Evolutionary conservation across 2,797 vertebrate species (phyloP).

Genomic region (Anguilla obscura): DNA sequence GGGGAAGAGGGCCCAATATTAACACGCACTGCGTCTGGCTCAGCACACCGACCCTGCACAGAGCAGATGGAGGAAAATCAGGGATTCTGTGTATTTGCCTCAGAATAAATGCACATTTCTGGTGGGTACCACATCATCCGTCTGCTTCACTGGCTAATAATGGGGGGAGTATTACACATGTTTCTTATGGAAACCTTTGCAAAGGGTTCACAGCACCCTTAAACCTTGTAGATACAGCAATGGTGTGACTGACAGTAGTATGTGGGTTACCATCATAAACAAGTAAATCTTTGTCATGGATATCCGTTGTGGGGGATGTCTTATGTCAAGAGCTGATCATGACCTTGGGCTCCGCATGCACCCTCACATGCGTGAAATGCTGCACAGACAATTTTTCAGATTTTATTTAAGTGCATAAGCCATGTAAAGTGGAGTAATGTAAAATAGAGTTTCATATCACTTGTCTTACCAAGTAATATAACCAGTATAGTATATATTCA

Average conservation of each 20-base stretch:
- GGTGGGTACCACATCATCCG: background rate
- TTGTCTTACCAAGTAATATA: too few relatives aligned
- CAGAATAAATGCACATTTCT: conserved; percentile 29
- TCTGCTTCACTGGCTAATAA: conserved; percentile 16
- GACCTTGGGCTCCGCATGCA: too few relatives aligned
- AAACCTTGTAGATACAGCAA: background rate
- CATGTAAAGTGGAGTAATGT: conserved; percentile 4
- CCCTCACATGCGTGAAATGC: too few relatives aligned
- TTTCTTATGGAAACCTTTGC: conserved; percentile 1
- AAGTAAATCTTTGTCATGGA: background rate
- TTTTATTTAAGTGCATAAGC: background rate
- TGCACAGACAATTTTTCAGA: background rate
- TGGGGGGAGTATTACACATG: background rate
- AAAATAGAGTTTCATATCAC: too few relatives aligned
- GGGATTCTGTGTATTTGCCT: conserved; percentile 31
- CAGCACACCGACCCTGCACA: background rate
- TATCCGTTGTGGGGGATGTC: too few relatives aligned
- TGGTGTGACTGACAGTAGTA: background rate
- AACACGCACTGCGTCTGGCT: background rate
- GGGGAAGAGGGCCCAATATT: background rate
- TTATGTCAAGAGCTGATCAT: background rate
- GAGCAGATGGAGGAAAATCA: conserved; percentile 33
- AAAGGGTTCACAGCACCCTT: background rate
- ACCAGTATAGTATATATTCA: too few relatives aligned
- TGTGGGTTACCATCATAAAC: background rate